phyloP scores from a whole-genome alignment of 2,113 vertebrate species.

The Nannospalax galili region DNA sequence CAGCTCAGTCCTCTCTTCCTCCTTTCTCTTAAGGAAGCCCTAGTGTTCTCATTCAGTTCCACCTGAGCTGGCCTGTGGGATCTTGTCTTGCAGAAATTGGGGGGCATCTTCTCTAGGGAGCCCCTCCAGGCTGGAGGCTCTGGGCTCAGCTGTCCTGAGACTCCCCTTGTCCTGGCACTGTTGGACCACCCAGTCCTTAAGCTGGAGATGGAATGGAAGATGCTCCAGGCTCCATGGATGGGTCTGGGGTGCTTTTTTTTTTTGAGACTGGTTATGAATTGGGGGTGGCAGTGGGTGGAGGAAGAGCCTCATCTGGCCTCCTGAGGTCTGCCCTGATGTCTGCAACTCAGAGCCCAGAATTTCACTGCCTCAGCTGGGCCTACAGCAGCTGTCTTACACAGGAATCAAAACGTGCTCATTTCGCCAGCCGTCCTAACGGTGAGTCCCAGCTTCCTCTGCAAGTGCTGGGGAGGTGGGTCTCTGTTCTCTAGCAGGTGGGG shows the following conservation, averaged over 20 bases:
- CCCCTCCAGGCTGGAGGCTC: neutral
- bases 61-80: neutral
- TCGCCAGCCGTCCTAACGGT: neutral
- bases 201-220: neutral
- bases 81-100: neutral
- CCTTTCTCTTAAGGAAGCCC: neutral
- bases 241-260: neutral
- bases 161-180: neutral
- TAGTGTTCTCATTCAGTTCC: neutral
- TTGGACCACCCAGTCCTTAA: neutral
- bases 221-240: neutral
- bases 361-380: neutral
- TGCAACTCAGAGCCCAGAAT: neutral
- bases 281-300: neutral
- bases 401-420: accelerated
- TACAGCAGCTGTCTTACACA: neutral
- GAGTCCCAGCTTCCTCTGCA: neutral
- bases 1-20: no score
- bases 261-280: neutral
- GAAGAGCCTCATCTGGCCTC: neutral
- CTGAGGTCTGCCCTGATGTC: neutral
- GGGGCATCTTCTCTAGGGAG: neutral
- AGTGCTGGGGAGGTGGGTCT: neutral
- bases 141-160: neutral
- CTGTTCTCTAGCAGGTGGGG: neutral